Conservation (phyloP, 2,888 invertebrate genomes). For the Clistopyga incitator region DNA sequence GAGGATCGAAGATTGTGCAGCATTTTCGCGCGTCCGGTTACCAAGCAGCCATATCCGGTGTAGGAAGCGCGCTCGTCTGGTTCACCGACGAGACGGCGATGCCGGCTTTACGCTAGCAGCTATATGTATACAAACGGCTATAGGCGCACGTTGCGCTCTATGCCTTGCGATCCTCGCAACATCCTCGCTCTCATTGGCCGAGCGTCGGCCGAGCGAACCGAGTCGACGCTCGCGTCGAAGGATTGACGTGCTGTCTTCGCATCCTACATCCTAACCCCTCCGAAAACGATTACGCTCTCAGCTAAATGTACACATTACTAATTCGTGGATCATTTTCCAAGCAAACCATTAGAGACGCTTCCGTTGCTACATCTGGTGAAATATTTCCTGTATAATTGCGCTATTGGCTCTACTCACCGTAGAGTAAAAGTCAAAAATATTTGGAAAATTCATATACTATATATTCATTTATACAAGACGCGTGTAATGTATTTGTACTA, state of each 20-base stretch:
- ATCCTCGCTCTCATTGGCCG: constrained; percentile 33
- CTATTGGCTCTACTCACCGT: not conserved
- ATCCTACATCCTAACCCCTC: not conserved
- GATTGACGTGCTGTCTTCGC: constrained; percentile 21
- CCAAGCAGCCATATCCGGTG: constrained; percentile 72
- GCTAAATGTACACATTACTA: constrained; percentile 4
- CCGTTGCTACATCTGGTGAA: not conserved
- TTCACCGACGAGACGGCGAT: constrained; percentile 41
- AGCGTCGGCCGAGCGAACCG: constrained; percentile 27
- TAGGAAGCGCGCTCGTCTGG: constrained; percentile 27
- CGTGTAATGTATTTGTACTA: no score
- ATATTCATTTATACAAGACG: no score
- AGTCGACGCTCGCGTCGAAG: constrained; percentile 22
- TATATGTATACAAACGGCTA: no score
- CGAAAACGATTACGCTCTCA: not conserved
- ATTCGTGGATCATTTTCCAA: not conserved
- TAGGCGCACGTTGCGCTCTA: not conserved
- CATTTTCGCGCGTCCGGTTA: constrained; percentile 73
- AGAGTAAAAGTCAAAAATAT: no score
- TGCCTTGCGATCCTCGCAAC: constrained; percentile 30
- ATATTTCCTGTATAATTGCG: not conserved
- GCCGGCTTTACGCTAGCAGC: constrained; percentile 8
- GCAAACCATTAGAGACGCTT: not conserved
- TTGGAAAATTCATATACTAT: no score
- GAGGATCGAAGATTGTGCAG: constrained; percentile 59